Conservation (phyloP, 2,113 vertebrate species). For the Sylvilagus bachmani region DNA sequence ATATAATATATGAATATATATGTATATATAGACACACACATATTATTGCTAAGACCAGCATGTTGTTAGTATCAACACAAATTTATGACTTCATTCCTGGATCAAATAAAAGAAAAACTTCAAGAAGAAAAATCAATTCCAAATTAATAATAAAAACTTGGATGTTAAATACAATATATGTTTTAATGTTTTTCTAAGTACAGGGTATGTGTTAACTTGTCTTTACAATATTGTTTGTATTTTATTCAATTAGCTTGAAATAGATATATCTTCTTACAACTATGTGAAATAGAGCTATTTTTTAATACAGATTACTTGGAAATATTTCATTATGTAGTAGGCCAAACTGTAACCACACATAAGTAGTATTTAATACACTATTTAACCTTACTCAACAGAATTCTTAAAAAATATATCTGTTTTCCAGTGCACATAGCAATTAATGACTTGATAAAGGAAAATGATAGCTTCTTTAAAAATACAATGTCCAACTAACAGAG, state of each 20-base stretch:
- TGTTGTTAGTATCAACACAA: background rate
- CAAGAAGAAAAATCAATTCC: conserved; percentile 22
- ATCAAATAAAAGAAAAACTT: background rate
- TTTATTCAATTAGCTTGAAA: conserved; percentile 31
- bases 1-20: too few relatives aligned
- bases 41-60: background rate
- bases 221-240: background rate
- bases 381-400: background rate
- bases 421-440: background rate
- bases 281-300: background rate
- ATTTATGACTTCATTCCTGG: background rate
- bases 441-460: background rate
- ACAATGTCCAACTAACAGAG: background rate
- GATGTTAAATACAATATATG: background rate
- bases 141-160: background rate
- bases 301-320: background rate
- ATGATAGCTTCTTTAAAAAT: background rate
- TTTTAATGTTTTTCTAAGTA: background rate
- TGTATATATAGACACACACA: too few relatives aligned
- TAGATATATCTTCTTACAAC: background rate
- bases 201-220: background rate
- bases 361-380: background rate
- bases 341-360: background rate
- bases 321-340: background rate
- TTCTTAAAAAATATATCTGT: background rate